Conservation (phyloP, 2,797 vertebrate genomes). For the Vespertilio murinus region DNA sequence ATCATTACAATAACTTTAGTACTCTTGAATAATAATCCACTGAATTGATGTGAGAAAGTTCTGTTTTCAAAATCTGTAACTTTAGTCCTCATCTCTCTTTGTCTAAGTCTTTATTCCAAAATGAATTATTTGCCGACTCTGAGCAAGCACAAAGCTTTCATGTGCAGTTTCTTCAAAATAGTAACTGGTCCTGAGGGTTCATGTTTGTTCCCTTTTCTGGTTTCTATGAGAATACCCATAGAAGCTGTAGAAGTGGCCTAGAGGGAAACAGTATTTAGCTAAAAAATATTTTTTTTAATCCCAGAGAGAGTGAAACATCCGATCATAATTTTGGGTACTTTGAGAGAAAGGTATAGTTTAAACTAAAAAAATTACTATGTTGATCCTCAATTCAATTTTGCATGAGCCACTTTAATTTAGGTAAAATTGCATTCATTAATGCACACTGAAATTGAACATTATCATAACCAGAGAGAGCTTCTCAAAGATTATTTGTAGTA, state of each 20-base stretch:
- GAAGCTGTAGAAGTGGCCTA: constrained; percentile 28
- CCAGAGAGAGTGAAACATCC: neutral
- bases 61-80: neutral
- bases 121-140: neutral
- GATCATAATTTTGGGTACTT: neutral
- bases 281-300: neutral
- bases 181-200: constrained; percentile 48
- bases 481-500: neutral
- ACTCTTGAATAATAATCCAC: neutral
- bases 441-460: neutral
- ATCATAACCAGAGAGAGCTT: neutral
- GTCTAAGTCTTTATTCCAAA: neutral
- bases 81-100: constrained; percentile 21
- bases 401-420: neutral
- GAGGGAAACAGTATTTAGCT: neutral
- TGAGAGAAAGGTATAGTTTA: neutral
- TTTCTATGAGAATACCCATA: constrained; percentile 25
- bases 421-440: neutral
- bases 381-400: neutral
- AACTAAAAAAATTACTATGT: neutral
- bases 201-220: constrained; percentile 51
- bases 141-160: neutral
- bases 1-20: neutral
- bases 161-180: neutral
- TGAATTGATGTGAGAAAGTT: neutral